Percentiles rank a stretch among this genome's conserved stretches.
These are phyloP conservation scores for Alectura lathami DNA, from an alignment of 2,113 vertebrate species.

Conservation along the genomic window DNA sequence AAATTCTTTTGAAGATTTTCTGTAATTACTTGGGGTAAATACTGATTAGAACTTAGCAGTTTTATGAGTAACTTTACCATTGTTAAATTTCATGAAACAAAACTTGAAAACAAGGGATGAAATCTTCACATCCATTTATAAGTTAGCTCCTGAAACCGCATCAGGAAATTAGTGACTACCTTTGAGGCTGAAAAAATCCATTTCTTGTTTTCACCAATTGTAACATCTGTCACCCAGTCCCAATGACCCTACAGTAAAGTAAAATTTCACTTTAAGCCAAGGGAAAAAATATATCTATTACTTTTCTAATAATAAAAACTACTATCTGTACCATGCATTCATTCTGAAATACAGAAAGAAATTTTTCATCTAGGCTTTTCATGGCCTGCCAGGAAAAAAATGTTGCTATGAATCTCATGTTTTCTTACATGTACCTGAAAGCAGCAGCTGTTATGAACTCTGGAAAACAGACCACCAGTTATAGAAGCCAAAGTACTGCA, in stretches of 20 bases:
- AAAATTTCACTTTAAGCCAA: background rate
- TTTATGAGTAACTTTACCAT: background rate
- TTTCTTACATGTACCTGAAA: background rate
- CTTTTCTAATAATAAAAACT: background rate
- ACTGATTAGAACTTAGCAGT: background rate
- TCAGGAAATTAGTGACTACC: constrained; percentile 54
- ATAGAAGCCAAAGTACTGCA: background rate
- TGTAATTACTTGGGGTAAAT: background rate
- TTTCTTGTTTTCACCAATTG: constrained; percentile 75
- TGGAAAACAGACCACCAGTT: background rate
- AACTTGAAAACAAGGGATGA: background rate
- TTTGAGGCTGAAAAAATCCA: constrained; percentile 81
- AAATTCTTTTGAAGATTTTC: background rate
- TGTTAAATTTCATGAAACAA: background rate
- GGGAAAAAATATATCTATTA: background rate
- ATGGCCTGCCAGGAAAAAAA: background rate
- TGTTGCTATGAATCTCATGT: background rate
- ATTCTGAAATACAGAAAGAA: background rate
- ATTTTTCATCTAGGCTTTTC: background rate
- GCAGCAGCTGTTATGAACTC: background rate
- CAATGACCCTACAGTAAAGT: constrained; percentile 77
- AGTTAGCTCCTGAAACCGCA: background rate
- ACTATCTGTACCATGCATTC: background rate
- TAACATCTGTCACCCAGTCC: constrained; percentile 83
- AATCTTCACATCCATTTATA: background rate